Evolutionary conservation across 2,113 vertebrate species (phyloP), one percentile per base, ranked within the genome.

Genomic region (Typhlomys cinereus): DNA sequence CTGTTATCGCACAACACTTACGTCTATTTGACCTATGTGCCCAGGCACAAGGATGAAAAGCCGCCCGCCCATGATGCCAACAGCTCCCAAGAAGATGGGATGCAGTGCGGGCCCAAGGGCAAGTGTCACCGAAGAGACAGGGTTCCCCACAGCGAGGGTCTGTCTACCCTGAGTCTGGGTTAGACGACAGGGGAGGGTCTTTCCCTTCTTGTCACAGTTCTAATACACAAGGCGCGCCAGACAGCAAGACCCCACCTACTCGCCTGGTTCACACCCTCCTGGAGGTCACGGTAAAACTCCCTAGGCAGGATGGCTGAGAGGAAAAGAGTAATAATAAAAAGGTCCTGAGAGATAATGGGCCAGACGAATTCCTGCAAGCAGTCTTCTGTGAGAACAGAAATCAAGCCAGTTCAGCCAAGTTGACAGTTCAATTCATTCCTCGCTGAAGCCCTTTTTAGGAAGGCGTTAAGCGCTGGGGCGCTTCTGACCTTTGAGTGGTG

Each of bases 401-500:
- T 80, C 59, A 66, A 78, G 21, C 9, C 52, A 36, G 52, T 61
- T 88, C 4, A 64, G 21, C 5, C 41, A 34, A 92, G 80, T 6
- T 15, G 57, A 79, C 50, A 61, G 44, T 64, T 93, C 73, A 17
- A n/a, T 90, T 71, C 86, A 61, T 54, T 86, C 54, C 69, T 44
- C 66, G 14, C 41, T 1, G 2, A 74, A 64, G 75, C 66, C 79
- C 29, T 44, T 88, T 85, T 61, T 17, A 89, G 87, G 83, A 92
- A 83, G 71, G 62, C 81, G 61, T 71, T 73, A 39, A 85, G 66
- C 54, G 50, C 74, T 80, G 8, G 64, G 61, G 79, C 62, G 64
- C 59, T 84, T 79, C 86, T 83, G 95, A 46, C 83, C 86, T 75
- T 74, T 69, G 62, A 27, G 57, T 10, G 29, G 75, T 17, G 6